Conservation (phyloP, 2,888 invertebrate species). For the Sphaerophoria rueppellii region DNA sequence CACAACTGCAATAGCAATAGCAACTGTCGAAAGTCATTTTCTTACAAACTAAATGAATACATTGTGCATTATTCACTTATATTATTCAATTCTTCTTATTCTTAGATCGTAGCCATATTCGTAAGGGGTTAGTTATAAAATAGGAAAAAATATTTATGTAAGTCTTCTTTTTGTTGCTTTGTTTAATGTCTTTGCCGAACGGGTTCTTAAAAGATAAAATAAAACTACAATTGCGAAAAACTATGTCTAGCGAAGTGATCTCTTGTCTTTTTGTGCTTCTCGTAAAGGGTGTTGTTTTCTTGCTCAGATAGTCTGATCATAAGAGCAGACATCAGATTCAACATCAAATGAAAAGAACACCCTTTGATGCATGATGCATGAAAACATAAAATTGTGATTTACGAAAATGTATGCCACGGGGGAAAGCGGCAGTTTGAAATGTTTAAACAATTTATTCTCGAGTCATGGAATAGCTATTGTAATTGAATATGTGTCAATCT, state of each 20-base stretch:
- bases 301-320: too few relatives aligned
- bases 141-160: neutral
- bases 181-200: constrained; percentile 46
- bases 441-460: constrained; percentile 60
- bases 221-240: constrained; percentile 57
- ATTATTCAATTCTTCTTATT: constrained; percentile 51
- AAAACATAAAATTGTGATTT: too few relatives aligned
- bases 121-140: constrained; percentile 15
- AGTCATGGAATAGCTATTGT: constrained; percentile 38
- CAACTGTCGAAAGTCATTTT: neutral
- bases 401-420: neutral
- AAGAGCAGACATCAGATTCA: too few relatives aligned
- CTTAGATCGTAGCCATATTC: constrained; percentile 30
- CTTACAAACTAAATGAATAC: constrained; percentile 12
- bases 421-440: neutral
- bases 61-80: neutral
- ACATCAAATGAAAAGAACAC: too few relatives aligned
- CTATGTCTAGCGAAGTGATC: constrained; percentile 22
- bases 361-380: too few relatives aligned
- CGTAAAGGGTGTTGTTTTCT: neutral
- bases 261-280: neutral
- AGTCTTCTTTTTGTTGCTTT: constrained; percentile 4
- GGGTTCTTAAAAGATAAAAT: constrained; percentile 35
- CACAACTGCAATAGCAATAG: too few relatives aligned
- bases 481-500: constrained; percentile 55